These are phyloP conservation scores for Chloroceryle inda DNA, from an alignment of 2,797 vertebrate genomes.

Conservation along the genomic window DNA sequence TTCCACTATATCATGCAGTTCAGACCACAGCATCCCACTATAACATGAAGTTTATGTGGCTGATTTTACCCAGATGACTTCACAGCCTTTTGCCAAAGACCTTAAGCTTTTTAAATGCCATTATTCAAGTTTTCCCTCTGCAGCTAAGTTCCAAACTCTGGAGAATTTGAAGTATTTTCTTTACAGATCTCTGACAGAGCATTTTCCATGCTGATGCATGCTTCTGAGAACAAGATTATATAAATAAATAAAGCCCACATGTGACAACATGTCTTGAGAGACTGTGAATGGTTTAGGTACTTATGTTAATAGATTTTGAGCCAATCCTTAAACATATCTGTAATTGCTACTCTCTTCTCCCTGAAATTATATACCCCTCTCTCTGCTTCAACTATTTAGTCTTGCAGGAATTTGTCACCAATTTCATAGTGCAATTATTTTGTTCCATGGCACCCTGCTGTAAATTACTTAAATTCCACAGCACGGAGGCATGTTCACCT, in stretches of 20 bases:
- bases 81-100: slow-evolving; percentile 7
- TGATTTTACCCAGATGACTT: neutral
- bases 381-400: neutral
- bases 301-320: slow-evolving; percentile 34
- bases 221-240: neutral
- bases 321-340: neutral
- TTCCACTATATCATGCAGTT: neutral
- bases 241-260: neutral
- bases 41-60: neutral
- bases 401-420: slow-evolving; percentile 38
- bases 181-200: neutral
- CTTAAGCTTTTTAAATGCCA: slow-evolving; percentile 8
- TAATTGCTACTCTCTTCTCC: slow-evolving; percentile 4
- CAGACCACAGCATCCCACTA: neutral
- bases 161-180: neutral
- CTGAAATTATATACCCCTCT: slow-evolving; percentile 26
- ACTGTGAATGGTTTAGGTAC: slow-evolving; percentile 13
- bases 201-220: neutral
- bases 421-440: slow-evolving; percentile 26
- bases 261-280: neutral
- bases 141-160: neutral
- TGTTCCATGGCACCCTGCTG: neutral
- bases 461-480: slow-evolving; percentile 9
- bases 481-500: neutral
- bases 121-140: neutral